Conservation (phyloP, 2,113 vertebrate species). For the Orientallactaga bullata region DNA sequence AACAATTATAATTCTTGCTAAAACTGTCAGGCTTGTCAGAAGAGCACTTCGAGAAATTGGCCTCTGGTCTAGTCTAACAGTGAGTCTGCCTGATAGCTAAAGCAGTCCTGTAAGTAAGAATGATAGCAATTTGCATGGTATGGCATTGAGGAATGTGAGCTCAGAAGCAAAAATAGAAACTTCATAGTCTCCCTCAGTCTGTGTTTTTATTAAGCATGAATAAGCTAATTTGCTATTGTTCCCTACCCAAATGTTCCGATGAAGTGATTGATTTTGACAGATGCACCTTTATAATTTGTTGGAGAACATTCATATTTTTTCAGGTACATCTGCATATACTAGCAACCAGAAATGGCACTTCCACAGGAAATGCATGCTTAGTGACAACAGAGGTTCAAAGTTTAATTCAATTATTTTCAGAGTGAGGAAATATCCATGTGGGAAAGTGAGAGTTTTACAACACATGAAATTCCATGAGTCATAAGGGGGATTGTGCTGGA, state of each 20-base stretch:
- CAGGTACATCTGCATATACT: conserved; percentile 15
- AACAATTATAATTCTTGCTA: neutral
- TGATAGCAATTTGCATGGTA: neutral
- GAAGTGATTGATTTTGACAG: conserved; percentile 5
- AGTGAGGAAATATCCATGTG: neutral
- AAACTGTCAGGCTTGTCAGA: neutral
- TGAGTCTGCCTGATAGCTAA: neutral
- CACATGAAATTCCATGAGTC: neutral
- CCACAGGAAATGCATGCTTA: conserved; percentile 2
- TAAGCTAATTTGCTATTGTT: neutral
- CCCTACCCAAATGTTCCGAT: neutral
- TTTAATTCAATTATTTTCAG: conserved; percentile 51
- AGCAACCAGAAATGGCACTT: conserved; percentile 1
- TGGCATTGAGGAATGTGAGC: neutral
- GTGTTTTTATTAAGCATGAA: neutral
- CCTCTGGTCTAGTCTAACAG: neutral
- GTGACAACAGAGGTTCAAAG: conserved; percentile 14
- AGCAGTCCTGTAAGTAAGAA: neutral
- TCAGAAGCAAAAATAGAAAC: neutral
- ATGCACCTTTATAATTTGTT: neutral
- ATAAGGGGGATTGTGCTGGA: neutral
- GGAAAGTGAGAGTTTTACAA: neutral
- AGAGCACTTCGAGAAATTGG: neutral
- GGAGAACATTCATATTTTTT: neutral
- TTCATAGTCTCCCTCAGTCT: neutral